Conservation (phyloP, 2,888 invertebrate species). For the Matsumyia berberina region DNA sequence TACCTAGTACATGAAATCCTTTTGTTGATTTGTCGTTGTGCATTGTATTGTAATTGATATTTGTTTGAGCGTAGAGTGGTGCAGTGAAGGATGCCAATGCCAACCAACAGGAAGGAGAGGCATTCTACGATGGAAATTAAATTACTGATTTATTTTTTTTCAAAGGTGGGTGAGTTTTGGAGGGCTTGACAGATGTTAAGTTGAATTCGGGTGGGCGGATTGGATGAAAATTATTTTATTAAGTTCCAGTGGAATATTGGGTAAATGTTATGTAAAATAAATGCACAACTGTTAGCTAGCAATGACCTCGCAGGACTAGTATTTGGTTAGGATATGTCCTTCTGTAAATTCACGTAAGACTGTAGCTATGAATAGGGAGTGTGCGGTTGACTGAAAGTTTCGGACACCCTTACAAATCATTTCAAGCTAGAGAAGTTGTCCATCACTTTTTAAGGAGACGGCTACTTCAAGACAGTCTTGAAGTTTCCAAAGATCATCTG, state of each 20-base stretch:
- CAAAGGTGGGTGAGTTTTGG: constrained; percentile 58
- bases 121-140: constrained; percentile 59
- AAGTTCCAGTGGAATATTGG: constrained; percentile 3
- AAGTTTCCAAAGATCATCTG: too few species aligned
- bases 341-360: too few species aligned
- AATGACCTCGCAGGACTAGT: too few species aligned
- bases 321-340: too few species aligned
- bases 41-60: constrained; percentile 76
- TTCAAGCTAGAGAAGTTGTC: too few species aligned
- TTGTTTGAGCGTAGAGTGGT: constrained; percentile 59
- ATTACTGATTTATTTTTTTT: constrained; percentile 62
- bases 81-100: constrained; percentile 29
- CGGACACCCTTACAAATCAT: too few species aligned
- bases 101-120: constrained; percentile 33
- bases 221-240: constrained; percentile 21
- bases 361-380: too few species aligned
- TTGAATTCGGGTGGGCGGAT: constrained; percentile 52
- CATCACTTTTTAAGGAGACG: too few species aligned
- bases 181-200: constrained; percentile 66
- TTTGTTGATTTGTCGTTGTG: constrained; percentile 70
- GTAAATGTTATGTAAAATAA: background rate
- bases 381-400: too few species aligned
- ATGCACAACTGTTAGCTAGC: too few species aligned
- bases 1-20: constrained; percentile 52
- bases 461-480: too few species aligned